Conservation (phyloP, 2,797 vertebrate species). For the Carapus acus region DNA sequence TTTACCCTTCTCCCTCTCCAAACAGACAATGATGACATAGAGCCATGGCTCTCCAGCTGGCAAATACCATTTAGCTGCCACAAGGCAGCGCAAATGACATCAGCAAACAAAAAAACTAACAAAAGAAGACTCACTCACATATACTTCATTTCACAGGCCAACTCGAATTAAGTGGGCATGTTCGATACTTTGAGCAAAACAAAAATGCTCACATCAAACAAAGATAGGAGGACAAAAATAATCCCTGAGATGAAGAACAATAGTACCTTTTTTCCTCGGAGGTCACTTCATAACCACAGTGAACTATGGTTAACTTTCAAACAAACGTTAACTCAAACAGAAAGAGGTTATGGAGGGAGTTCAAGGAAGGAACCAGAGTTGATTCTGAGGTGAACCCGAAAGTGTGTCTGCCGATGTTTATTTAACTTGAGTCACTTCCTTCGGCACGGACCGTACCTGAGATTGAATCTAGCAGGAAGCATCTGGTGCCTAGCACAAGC, state of each 20-base stretch:
- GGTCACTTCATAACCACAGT: constrained; percentile 4
- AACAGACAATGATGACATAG: constrained; percentile 12
- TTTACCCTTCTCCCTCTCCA: constrained; percentile 24
- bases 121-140: constrained; percentile 39
- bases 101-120: constrained; percentile 61
- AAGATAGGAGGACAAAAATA: not conserved
- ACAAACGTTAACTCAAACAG: not conserved
- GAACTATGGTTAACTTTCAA: constrained; percentile 4
- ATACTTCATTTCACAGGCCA: constrained; percentile 25
- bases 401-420: constrained; percentile 16
- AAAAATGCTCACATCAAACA: constrained; percentile 3
- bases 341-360: not conserved
- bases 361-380: not conserved
- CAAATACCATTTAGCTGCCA: constrained; percentile 49
- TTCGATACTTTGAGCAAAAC: constrained; percentile 10
- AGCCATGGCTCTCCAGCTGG: constrained; percentile 36
- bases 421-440: constrained; percentile 20
- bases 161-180: constrained; percentile 12
- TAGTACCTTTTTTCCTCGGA: not conserved
- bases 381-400: constrained; percentile 23
- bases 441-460: constrained; percentile 32
- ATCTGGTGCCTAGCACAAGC: constrained; percentile 34
- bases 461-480: constrained; percentile 39
- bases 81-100: constrained; percentile 29
- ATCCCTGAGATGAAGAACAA: not conserved